Evolutionary conservation across 2,888 invertebrate species (phyloP), one percentile per base, ranked within the genome.

Genomic region (Lymantria monacha): DNA sequence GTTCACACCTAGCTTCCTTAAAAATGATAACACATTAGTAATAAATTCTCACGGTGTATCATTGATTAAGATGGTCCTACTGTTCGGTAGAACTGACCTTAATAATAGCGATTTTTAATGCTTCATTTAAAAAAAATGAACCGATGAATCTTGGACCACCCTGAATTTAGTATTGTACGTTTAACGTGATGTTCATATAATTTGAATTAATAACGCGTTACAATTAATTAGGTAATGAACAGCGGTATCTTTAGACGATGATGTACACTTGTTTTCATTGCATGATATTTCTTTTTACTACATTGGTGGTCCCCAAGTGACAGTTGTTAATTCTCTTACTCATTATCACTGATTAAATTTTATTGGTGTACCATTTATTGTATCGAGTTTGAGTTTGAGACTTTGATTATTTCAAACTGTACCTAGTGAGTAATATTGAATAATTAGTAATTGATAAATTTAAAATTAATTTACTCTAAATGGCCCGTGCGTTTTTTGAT

Each of bases 21-120:
- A 59, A 64, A 61, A 61, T 62, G 55, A 63, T 69, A 66, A 55
- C 53, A 66, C 55, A 66, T 66, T 69, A 64, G 73, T 74, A 72
- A 83, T 86, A 85, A 85, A 85, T 85, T 83, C 78, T 82, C 81
- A 84, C 79, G 83, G 73, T 69, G 56, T 65, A 80, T 82, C 73
- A 76, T 69, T 55, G 70, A 69, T 79, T 76, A 83, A 60, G 63
- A 70, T 55, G 63, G 60, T 77, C 75, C 83, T 83, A 81, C 84
- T 78, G 83, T 81, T 69, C 75, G 75, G 79, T 77, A 79, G 76
- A 72, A 56, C 52, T 59, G 57, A 60, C 70, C 66, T 64, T 76
- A 81, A 84, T 74, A 76, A 74, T 71, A 70, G 66, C 73, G 49
- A 83, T 85, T 85, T 79, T 76, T 49, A 69, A 83, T 72, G 81